These are phyloP conservation scores for Eubasilissa regina DNA, from an alignment of 1,140 invertebrate genomes.

Conservation along the genomic window DNA sequence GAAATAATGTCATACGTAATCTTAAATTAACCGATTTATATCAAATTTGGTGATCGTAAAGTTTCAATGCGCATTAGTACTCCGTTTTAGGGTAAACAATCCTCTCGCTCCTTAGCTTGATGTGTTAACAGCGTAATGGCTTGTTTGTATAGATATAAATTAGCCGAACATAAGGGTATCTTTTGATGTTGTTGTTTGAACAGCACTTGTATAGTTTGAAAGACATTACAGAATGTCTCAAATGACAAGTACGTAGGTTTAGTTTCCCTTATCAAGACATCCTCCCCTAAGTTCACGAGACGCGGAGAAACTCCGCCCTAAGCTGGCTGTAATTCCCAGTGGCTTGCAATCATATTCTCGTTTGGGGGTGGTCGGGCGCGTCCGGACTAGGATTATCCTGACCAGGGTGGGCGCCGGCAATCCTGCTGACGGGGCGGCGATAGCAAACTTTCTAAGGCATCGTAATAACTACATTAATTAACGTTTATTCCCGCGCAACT, in stretches of 20 bases:
- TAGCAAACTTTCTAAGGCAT: no score
- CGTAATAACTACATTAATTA: no score
- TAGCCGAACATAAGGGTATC: background rate
- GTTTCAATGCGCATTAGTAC: no score
- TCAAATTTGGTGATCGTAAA: no score
- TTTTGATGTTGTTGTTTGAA: background rate
- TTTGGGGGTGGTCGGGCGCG: background rate
- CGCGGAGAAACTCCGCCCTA: background rate
- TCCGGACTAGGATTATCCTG: background rate
- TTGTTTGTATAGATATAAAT: background rate
- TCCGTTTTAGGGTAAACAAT: no score
- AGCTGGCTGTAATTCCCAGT: conserved; percentile 32
- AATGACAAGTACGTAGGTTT: background rate
- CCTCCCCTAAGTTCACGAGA: background rate
- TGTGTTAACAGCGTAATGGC: background rate
- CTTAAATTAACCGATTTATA: no score
- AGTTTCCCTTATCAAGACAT: background rate
- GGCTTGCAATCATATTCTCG: conserved; percentile 37
- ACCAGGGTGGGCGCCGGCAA: background rate
- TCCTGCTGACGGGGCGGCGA: no score
- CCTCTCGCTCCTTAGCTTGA: background rate
- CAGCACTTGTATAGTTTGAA: background rate
- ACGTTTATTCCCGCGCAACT: no score
- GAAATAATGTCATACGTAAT: no score
- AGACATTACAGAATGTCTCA: background rate